Base-by-base conservation (phyloP, 2,113 vertebrate genomes). In the Agapornis roseicollis region DNA sequence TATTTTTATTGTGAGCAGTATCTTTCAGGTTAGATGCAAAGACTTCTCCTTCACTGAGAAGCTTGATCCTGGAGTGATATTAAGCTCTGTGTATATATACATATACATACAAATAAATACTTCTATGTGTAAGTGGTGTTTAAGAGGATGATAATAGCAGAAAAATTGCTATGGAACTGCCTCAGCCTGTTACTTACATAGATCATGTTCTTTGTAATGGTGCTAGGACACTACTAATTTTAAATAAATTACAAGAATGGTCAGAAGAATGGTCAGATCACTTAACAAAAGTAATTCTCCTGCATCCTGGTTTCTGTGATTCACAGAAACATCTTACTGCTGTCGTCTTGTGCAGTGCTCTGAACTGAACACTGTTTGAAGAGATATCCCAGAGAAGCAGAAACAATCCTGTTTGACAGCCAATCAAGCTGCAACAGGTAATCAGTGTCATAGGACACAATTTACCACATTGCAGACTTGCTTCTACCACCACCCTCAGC, bases 141-240 rank as follows among this genome's bases (percentile, higher is more conserved):
- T 93, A 82, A 92, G 49, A 93, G 70, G 68, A 88, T 88, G 96
- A 86, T 89, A 97, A 97, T 42, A 68, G 79, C 53, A 91, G 74
- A 55, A 72, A 96, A 97, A 96, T 95, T 90, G 37, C 80, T 92
- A n/a, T 28, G 95, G 86, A 64, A 53, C 73, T 88, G 49, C 63
- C 85, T 92, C 93, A 94, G 72, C 1, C 25, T 92, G 82, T 95
- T 97, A 85, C 81, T 96, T 96, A 55, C 94, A 94, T 95, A 95
- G 8, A 86, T 91, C 69, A 47, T 64, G 37, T 55, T 80, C n/a
- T 65, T 82, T 73, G 63, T 85, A 95, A 90, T 85, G 80, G 66
- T 41, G 11, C 18, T 60, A 31, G 94, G 82, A 96, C 72, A 61
- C 24, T 55, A 70, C 29, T 94, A 61, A 60, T 96, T 97, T 88